Percentiles rank a stretch among this genome's conserved stretches.
phyloP scores from a whole-genome alignment of 2,797 vertebrate species.

The Danio choprae region DNA sequence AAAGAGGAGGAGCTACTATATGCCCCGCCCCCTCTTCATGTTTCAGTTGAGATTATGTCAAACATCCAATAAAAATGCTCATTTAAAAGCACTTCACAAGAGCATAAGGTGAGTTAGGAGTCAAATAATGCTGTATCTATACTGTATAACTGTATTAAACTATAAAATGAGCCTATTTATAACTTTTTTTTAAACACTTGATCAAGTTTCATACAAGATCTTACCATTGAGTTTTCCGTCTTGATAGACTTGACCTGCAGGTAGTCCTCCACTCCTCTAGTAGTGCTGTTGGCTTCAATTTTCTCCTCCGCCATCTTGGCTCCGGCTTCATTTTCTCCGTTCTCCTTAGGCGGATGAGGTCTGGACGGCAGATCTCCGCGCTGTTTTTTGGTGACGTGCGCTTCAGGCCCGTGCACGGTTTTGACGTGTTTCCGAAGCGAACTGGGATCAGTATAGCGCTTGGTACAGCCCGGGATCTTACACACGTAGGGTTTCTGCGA shows the following conservation, averaged over 20 bases:
- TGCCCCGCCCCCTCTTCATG: no score
- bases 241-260: conserved; percentile 89
- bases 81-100: no score
- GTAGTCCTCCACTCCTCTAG: conserved; percentile 82
- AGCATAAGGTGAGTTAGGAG: no score
- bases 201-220: conserved; percentile 49
- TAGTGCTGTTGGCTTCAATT: conserved; percentile 75
- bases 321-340: conserved; percentile 74
- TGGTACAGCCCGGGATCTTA: conserved; percentile 92
- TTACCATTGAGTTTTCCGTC: conserved; percentile 91
- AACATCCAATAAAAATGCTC: no score
- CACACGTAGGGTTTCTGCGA: conserved; percentile 95
- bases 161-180: no score
- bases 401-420: conserved; percentile 94
- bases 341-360: conserved; percentile 74
- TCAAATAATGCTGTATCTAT: no score
- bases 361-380: conserved; percentile 81
- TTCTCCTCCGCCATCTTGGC: conserved; percentile 72
- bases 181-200: no score
- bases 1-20: no score
- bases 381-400: conserved; percentile 95
- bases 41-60: no score
- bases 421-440: conserved; percentile 95
- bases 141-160: no score
- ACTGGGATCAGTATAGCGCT: conserved; percentile 87